Percentiles rank a stretch among this genome's conserved stretches.
These are phyloP conservation scores for Erythrocebus patas DNA, from an alignment of 2,113 vertebrate genomes.

Conservation along the genomic window DNA sequence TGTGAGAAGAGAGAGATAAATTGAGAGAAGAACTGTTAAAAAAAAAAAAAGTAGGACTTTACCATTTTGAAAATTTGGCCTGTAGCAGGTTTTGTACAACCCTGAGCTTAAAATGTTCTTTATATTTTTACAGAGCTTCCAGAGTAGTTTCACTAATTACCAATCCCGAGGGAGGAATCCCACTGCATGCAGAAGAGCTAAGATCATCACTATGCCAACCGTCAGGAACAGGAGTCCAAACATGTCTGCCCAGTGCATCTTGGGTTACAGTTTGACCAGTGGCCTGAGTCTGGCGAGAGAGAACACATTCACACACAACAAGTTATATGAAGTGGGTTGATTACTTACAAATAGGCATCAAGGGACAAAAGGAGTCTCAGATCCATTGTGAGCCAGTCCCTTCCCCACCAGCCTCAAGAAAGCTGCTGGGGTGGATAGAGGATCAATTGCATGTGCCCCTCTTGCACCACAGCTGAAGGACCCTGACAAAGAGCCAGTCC, in stretches of 20 bases:
- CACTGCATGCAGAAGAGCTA: background rate
- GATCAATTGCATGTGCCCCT: background rate
- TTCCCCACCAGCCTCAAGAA: background rate
- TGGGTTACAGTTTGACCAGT: background rate
- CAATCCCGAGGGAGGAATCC: background rate
- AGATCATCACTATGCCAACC: background rate
- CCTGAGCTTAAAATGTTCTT: background rate
- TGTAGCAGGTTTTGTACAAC: background rate
- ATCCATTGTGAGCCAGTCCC: background rate
- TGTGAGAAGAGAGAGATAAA: background rate
- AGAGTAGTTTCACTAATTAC: background rate
- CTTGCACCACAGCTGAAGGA: background rate
- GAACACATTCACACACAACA: background rate
- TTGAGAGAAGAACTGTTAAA: background rate
- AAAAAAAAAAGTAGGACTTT: background rate
- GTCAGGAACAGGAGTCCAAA: background rate
- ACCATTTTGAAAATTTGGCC: background rate
- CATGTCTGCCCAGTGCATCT: background rate
- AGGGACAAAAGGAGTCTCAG: background rate
- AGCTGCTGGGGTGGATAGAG: no score
- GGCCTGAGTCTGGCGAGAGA: background rate
- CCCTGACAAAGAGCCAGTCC: background rate
- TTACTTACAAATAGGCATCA: background rate
- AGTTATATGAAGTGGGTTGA: background rate
- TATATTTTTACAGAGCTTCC: background rate